Conservation (phyloP, 2,888 invertebrate species). For the Mantis religiosa region DNA sequence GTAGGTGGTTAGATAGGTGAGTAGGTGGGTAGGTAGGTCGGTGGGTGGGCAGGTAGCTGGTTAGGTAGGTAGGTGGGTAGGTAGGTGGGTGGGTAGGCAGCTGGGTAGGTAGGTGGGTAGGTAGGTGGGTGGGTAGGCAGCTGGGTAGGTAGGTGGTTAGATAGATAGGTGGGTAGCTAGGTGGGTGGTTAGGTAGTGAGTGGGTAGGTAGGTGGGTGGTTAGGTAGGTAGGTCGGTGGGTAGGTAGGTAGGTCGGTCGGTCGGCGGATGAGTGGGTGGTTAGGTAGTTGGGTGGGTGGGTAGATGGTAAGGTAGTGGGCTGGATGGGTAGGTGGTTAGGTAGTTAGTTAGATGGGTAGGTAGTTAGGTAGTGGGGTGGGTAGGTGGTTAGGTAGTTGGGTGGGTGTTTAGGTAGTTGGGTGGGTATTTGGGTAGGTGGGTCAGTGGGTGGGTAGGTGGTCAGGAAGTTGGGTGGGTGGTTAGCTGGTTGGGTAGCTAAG, state of each 20-base stretch:
- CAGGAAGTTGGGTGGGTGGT: background rate
- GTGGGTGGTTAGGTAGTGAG: background rate
- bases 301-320: too few relatives aligned
- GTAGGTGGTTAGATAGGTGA: too few relatives aligned
- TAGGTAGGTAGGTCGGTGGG: background rate
- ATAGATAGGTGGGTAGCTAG: background rate
- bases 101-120: too few relatives aligned
- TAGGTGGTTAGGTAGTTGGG: background rate
- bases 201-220: background rate
- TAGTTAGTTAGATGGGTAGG: background rate
- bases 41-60: too few relatives aligned
- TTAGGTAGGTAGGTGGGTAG: too few relatives aligned
- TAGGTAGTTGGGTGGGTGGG: background rate
- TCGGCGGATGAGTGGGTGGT: background rate
- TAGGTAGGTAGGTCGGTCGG: background rate
- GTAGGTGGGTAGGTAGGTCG: too few relatives aligned
- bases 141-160: too few relatives aligned
- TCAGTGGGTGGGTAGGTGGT: background rate
- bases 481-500: background rate
- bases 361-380: background rate
- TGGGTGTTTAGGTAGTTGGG: background rate
- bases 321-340: background rate
- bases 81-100: too few relatives aligned
- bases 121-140: too few relatives aligned
- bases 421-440: background rate